Percentiles rank a stretch among this genome's conserved stretches.
Evolutionary conservation across 2,797 vertebrate species (phyloP).

Genomic region (Pseudochirops cupreus): DNA sequence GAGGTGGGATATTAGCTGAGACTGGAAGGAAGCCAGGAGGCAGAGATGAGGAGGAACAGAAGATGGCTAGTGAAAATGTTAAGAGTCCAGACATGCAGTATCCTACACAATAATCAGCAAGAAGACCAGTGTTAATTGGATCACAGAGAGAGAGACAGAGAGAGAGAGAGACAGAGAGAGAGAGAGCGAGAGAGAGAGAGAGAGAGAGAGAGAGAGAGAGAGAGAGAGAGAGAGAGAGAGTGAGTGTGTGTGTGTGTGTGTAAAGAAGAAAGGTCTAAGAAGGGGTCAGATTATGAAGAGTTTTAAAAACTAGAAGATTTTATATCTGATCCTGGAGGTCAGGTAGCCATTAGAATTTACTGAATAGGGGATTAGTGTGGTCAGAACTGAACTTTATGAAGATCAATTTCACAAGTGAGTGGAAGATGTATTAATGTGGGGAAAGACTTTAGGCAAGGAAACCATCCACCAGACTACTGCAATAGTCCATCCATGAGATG

Average conservation of each 20-base stretch:
- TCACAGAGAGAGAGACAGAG: neutral
- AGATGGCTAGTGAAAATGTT: too few species aligned
- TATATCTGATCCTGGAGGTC: neutral
- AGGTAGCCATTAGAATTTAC: neutral
- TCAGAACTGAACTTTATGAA: neutral
- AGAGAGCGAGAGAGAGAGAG: too few species aligned
- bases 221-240: too few species aligned
- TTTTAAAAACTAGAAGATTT: neutral
- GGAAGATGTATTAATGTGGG: neutral
- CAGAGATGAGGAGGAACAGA: too few species aligned
- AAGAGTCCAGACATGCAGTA: neutral
- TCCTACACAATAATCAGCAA: too few species aligned
- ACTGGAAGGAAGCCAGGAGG: too few species aligned
- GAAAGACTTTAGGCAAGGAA: neutral
- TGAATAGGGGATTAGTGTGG: neutral
- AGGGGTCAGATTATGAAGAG: neutral
- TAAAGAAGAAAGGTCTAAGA: neutral
- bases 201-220: too few species aligned
- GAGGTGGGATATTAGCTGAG: too few species aligned
- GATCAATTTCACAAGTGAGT: neutral
- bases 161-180: too few species aligned
- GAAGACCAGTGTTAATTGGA: too few species aligned
- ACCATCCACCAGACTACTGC: neutral
- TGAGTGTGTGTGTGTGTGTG: neutral
- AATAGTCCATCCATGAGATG: neutral